A percentile compares a stretch with the other conserved stretches of the same genome.
Conservation (phyloP, 2,888 invertebrate genomes). For the Acrobasis repandana region DNA sequence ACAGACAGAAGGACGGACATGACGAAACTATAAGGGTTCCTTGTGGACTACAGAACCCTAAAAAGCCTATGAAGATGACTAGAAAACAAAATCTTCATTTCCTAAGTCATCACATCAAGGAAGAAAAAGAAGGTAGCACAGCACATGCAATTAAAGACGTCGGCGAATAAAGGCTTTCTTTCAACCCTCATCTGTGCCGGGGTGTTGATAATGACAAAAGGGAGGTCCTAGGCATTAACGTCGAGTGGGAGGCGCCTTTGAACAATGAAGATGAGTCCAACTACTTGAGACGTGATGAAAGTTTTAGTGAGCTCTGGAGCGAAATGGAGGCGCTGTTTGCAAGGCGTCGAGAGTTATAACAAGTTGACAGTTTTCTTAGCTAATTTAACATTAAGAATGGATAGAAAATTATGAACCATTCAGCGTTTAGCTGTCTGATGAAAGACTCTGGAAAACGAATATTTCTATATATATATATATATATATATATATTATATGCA, state of each 20-base stretch:
- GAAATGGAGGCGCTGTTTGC: constrained; percentile 28
- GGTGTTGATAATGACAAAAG: constrained; percentile 56
- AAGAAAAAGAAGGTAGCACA: constrained; percentile 44
- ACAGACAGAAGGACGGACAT: too few species aligned
- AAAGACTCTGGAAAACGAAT: neutral
- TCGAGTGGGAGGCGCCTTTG: constrained; percentile 51
- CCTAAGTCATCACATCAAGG: constrained; percentile 28
- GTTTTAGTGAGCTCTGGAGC: constrained; percentile 43
- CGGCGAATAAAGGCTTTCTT: constrained; percentile 50
- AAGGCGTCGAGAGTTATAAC: constrained; percentile 18
- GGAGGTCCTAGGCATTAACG: constrained; percentile 59
- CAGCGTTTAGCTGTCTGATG: neutral
- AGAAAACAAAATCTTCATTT: constrained; percentile 27
- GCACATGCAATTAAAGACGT: constrained; percentile 40
- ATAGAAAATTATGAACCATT: neutral
- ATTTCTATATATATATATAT: too few species aligned
- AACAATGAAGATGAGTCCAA: constrained; percentile 57
- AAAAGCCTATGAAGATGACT: neutral
- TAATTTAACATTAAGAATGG: constrained; percentile 1
- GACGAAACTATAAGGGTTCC: too few species aligned
- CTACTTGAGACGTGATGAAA: constrained; percentile 60
- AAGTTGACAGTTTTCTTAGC: constrained; percentile 21
- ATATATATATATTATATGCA: too few species aligned
- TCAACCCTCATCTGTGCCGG: constrained; percentile 34
- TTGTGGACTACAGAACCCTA: too few species aligned